Evolutionary conservation across 1,140 invertebrate species (phyloP), one percentile per base, ranked within the genome.

Genomic region (Cotesia chilonis): DNA sequence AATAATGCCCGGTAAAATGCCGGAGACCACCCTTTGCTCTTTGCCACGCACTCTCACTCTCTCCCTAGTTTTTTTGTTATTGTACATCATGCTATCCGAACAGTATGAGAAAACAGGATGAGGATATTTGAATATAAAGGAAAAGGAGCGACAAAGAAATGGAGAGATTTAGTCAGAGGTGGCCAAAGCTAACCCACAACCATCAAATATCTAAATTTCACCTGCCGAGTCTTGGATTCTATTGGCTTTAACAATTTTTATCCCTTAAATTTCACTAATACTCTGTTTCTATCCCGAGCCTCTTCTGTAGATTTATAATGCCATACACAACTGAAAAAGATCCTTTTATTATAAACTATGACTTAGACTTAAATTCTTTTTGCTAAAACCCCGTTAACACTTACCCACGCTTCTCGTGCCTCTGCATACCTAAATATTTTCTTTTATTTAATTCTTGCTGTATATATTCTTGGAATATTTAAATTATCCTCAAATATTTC

Each of bases 1-100:
- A 84, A 85, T 84, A 86, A 85, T 85, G 66, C 71, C 68, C 66
- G 71, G 80, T 79, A 81, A 85, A 84, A 83, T 72, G 82, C 70
- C 75, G 78, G 75, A 81, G 81, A 80, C 81, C 83, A 84, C 78
- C 85, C 83, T 78, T 83, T 79, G 80, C 78, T 84, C 83, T 78
- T 83, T 79, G 80, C 80, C 77, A 78, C 37, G 38, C 59, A 55
- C 76, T 76, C 74, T 47, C 7, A 6, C 10, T 47, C 81, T 70
- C 72, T 66, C 74, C 75, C 71, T 70, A 28, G 28, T 28, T 28
- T 28, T 28, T 28, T 28, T 28, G 28, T 28, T 28, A 28, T 28
- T 28, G 2, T 28, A 28, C 28, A 28, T 28, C 2, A 28, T 28
- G 2, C 28, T 28, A 28, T 28, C 2, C 28, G 28, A 28, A 28